phyloP scores from a whole-genome alignment of 2,888 invertebrate genomes.

The Aelia acuminata region DNA sequence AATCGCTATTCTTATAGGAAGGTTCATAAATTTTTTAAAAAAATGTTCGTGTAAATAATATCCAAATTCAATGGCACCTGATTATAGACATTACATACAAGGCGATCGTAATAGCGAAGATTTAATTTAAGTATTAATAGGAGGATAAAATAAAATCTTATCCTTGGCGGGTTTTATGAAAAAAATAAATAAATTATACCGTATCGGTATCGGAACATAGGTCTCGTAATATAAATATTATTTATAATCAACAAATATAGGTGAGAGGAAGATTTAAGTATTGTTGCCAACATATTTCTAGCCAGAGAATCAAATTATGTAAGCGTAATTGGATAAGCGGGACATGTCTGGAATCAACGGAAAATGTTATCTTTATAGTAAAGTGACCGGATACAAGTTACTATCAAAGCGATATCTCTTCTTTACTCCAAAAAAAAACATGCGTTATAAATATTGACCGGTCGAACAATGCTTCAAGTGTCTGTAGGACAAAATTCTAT shows the following conservation, averaged over 20 bases:
- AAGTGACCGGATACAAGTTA: slow-evolving; percentile 6
- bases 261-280: background rate
- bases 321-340: background rate
- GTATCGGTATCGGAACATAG: background rate
- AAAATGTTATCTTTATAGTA: background rate
- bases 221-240: background rate
- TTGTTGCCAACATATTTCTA: background rate
- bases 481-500: too few relatives aligned
- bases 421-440: background rate
- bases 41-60: too few relatives aligned
- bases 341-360: background rate
- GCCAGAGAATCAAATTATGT: background rate
- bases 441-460: background rate
- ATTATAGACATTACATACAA: background rate
- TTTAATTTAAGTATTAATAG: background rate
- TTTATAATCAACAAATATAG: background rate
- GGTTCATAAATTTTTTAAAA: too few relatives aligned
- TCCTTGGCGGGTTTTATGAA: background rate
- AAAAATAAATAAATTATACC: background rate
- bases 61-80: too few relatives aligned
- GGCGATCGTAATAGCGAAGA: background rate
- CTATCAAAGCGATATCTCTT: background rate
- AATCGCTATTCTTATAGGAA: too few relatives aligned
- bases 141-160: background rate
- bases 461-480: background rate